Evolutionary conservation across 2,797 vertebrate genomes (phyloP).

Genomic region (Psittacula echo): DNA sequence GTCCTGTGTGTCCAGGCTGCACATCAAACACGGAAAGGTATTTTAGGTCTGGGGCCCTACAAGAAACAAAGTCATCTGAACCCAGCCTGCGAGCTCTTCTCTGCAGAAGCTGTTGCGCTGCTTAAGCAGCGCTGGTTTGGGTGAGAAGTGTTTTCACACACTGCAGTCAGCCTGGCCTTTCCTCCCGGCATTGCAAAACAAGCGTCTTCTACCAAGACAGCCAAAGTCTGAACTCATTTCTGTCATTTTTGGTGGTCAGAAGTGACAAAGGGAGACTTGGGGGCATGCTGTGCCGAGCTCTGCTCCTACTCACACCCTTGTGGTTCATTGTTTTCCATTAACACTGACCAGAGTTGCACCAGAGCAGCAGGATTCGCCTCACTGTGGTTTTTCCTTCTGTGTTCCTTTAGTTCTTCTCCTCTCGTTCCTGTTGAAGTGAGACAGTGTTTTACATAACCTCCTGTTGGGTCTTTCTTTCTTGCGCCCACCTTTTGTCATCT

Average conservation of each 20-base stretch:
- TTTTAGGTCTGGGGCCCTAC: not conserved
- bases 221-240: not conserved
- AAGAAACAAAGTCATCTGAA: not conserved
- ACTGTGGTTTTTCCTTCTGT: not conserved
- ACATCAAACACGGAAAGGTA: not conserved
- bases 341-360: not conserved
- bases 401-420: not conserved
- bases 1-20: not conserved
- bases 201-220: not conserved
- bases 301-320: not conserved
- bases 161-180: not conserved
- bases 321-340: not conserved
- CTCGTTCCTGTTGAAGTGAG: not conserved
- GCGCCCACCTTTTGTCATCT: not conserved
- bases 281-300: not conserved
- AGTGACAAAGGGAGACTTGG: not conserved
- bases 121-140: not conserved
- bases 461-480: not conserved
- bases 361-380: not conserved
- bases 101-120: not conserved
- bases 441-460: not conserved
- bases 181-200: not conserved
- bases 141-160: not conserved
- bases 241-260: not conserved
- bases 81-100: not conserved